Evolutionary conservation across 1,140 invertebrate species (phyloP).

Genomic region (Cotesia vestalis): DNA sequence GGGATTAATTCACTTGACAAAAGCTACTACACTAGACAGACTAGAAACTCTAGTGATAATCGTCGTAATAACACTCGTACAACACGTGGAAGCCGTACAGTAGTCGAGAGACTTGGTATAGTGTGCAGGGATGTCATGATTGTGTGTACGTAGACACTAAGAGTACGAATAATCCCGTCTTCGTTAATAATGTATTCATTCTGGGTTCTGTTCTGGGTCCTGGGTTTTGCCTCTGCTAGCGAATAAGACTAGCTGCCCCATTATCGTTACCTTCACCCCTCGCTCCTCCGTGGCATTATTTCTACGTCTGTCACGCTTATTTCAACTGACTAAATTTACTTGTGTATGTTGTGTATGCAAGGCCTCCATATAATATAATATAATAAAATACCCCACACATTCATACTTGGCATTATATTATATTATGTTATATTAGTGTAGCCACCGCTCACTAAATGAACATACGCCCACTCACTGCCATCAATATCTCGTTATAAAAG

Average conservation of each 20-base stretch:
- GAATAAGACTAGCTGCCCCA: constrained; percentile 31
- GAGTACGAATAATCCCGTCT: constrained; percentile 15
- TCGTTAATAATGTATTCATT: constrained; percentile 37
- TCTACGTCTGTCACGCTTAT: background rate
- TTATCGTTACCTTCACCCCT: constrained; percentile 28
- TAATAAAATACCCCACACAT: background rate
- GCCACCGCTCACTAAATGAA: constrained; percentile 16
- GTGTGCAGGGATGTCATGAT: too few relatives aligned
- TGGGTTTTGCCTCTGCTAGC: background rate
- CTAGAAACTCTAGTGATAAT: constrained; percentile 2
- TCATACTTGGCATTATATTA: background rate
- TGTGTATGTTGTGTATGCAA: too few relatives aligned
- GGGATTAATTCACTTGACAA: constrained; percentile 60
- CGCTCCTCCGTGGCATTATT: background rate
- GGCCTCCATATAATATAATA: background rate
- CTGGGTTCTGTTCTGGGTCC: background rate
- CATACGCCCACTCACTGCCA: constrained; percentile 14
- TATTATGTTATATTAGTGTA: background rate
- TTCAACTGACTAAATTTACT: background rate
- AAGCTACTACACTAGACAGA: constrained; percentile 43
- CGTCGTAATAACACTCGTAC: background rate
- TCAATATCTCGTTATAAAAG: constrained; percentile 17
- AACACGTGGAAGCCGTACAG: background rate
- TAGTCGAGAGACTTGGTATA: too few relatives aligned
- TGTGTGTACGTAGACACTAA: constrained; percentile 17